Conservation (phyloP, 2,113 vertebrate genomes). For the Puma concolor region DNA sequence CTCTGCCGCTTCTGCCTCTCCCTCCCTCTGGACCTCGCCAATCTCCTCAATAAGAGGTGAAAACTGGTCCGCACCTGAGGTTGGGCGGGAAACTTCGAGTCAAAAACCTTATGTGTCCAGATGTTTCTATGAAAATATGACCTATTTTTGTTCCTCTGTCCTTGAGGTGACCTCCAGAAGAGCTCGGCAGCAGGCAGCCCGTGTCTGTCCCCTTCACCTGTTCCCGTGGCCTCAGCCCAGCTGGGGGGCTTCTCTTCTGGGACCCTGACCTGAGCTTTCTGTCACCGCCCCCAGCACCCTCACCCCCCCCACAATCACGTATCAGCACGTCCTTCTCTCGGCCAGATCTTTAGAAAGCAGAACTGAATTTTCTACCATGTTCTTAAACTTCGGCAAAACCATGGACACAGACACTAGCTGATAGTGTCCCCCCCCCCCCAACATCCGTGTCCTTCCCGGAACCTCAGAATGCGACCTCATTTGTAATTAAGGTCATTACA, state of each 20-base stretch:
- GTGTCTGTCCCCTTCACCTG: fast-evolving
- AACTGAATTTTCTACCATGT: no score
- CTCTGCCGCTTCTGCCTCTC: neutral
- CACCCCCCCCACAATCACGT: fast-evolving
- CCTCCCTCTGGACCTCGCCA: fast-evolving
- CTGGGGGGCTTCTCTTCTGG: neutral
- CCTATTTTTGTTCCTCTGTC: neutral
- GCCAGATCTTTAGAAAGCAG: neutral
- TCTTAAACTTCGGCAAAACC: fast-evolving
- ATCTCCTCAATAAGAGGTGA: neutral
- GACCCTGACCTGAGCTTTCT: neutral
- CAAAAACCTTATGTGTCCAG: neutral
- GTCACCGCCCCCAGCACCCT: fast-evolving
- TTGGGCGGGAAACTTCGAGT: neutral
- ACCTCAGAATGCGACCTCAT: neutral
- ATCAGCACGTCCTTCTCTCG: neutral
- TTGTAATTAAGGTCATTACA: neutral
- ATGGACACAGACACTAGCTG: fast-evolving
- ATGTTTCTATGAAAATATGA: neutral
- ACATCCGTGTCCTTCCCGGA: fast-evolving
- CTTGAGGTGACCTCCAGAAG: neutral
- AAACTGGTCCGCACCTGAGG: neutral
- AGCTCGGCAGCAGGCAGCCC: neutral
- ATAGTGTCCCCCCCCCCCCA: neutral
- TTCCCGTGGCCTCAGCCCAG: neutral